phyloP scores from a whole-genome alignment of 2,113 vertebrate species.

The Tapirus terrestris region DNA sequence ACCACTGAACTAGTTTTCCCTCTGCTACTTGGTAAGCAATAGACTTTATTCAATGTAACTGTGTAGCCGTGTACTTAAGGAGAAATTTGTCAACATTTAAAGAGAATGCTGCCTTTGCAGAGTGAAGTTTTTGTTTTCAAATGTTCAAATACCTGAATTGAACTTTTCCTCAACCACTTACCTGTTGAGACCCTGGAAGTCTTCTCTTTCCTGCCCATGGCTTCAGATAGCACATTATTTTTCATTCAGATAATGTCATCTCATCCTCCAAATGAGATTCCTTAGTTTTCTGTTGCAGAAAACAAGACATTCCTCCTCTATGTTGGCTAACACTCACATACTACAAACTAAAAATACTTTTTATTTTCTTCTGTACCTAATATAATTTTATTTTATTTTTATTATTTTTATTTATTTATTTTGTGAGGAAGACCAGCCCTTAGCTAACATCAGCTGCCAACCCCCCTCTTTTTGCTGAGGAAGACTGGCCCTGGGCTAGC shows the following conservation, averaged over 20 bases:
- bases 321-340: neutral
- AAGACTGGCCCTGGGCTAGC: too few relatives aligned
- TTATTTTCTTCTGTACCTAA: neutral
- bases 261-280: neutral
- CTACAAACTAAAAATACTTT: neutral
- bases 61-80: neutral
- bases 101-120: neutral
- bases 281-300: neutral
- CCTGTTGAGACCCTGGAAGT: neutral
- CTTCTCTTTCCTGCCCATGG: neutral
- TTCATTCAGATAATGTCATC: neutral
- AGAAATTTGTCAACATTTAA: neutral
- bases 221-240: neutral
- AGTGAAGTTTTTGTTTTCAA: neutral
- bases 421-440: too few relatives aligned
- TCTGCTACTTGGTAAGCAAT: conserved; percentile 2
- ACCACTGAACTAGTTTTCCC: neutral
- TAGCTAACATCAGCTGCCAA: too few relatives aligned
- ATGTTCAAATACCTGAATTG: neutral
- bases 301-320: neutral
- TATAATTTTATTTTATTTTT: conserved; percentile 23
- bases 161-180: neutral
- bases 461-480: too few relatives aligned
- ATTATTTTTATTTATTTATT: too few relatives aligned
- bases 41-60: conserved; percentile 25